Conservation (phyloP, 2,113 vertebrate genomes). For the Anolis carolinensis region DNA sequence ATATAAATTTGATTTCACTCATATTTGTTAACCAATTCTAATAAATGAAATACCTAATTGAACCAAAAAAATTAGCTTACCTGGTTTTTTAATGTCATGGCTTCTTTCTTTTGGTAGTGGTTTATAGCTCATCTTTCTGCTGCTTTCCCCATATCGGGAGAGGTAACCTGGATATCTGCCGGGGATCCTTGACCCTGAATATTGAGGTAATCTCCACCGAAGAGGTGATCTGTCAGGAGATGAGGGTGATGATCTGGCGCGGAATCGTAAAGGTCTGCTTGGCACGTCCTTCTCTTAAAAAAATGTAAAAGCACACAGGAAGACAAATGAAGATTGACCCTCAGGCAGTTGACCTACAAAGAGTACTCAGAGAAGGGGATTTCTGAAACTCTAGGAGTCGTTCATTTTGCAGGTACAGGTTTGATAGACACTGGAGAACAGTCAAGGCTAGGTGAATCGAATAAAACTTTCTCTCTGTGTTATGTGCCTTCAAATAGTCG, state of each 20-base stretch:
- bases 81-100: constrained; percentile 82
- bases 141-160: constrained; percentile 78
- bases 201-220: constrained; percentile 82
- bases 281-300: constrained; percentile 82
- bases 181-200: constrained; percentile 82
- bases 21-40: background rate
- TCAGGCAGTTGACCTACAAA: background rate
- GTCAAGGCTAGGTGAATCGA: background rate
- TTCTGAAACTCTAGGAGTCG: background rate
- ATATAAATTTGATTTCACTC: background rate
- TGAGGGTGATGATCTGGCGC: constrained; percentile 65
- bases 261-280: constrained; percentile 73
- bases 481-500: too few species aligned
- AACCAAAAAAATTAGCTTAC: constrained; percentile 69
- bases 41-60: background rate
- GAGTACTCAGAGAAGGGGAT: background rate
- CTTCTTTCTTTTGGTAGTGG: constrained; percentile 83
- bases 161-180: constrained; percentile 75
- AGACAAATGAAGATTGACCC: constrained; percentile 30
- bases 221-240: constrained; percentile 62
- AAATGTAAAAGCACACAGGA: constrained; percentile 60
- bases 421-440: background rate
- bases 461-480: background rate
- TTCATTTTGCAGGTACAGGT: background rate
- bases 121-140: constrained; percentile 78